Percentiles rank a stretch among this genome's conserved stretches.
These are phyloP conservation scores for Labeo calbasu DNA, from an alignment of 2,797 vertebrate species.

Conservation along the genomic window DNA sequence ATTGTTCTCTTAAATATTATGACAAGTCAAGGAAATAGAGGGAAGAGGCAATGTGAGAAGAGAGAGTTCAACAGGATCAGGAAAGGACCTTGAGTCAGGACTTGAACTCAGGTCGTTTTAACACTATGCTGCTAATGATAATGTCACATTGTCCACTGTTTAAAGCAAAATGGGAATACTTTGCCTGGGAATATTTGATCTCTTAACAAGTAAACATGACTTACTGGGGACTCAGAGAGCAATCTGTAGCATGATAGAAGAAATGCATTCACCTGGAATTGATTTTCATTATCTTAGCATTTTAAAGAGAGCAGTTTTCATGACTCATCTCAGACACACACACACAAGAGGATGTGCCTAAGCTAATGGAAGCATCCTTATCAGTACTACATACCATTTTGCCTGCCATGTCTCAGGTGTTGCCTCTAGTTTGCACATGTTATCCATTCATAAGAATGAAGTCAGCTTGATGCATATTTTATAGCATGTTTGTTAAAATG, in stretches of 20 bases:
- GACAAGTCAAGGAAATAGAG: background rate
- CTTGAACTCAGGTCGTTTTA: background rate
- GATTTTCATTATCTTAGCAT: background rate
- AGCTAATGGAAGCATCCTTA: background rate
- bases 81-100: background rate
- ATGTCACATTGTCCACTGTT: background rate
- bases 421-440: conserved; percentile 27
- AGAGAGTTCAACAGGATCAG: background rate
- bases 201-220: background rate
- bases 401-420: conserved; percentile 19
- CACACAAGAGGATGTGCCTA: conserved; percentile 7
- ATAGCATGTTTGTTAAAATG: conserved; percentile 22
- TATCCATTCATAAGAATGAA: conserved; percentile 16
- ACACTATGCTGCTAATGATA: background rate
- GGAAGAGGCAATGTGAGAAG: background rate
- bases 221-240: background rate
- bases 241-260: background rate
- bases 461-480: conserved; percentile 12
- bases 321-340: background rate
- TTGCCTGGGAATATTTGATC: background rate
- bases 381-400: conserved; percentile 9
- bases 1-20: background rate
- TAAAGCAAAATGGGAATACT: background rate
- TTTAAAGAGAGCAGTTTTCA: background rate
- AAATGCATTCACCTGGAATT: background rate